Conservation (phyloP, 37 sponge, comb jelly and placozoan genomes). For the Agelas oroides region DNA sequence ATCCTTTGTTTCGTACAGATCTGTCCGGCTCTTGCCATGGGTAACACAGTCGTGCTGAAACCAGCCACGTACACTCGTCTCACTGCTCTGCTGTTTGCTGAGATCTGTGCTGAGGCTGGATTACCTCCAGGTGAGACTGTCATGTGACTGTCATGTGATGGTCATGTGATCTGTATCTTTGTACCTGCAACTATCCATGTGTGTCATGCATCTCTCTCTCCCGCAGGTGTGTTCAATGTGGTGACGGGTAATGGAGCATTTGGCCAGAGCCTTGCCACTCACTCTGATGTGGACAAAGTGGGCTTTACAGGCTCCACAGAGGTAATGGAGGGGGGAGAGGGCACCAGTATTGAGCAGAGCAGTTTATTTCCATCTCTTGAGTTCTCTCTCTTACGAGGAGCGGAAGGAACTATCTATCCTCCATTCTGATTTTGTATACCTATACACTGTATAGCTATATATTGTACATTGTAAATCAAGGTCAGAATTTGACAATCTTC, state of each 20-base stretch:
- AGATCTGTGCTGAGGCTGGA: conserved; percentile 98
- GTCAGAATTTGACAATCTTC: too few relatives aligned
- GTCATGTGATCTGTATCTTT: too few relatives aligned
- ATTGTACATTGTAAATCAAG: too few relatives aligned
- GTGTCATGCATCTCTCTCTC: background rate
- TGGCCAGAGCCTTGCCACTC: conserved; percentile 84
- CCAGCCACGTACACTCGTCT: conserved; percentile 95
- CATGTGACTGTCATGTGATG: background rate
- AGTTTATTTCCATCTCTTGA: too few relatives aligned
- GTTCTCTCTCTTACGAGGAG: too few relatives aligned
- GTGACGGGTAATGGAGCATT: conserved; percentile 92
- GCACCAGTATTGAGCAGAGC: too few relatives aligned
- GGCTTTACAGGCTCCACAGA: conserved; percentile 94
- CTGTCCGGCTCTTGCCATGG: conserved; percentile 98
- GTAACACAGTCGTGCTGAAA: conserved; percentile 95
- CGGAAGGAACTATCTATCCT: too few relatives aligned
- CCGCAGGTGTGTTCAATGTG: conserved; percentile 85
- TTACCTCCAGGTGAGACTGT: conserved; percentile 83
- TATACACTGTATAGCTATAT: too few relatives aligned
- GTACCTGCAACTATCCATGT: too few relatives aligned
- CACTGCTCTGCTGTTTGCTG: conserved; percentile 95
- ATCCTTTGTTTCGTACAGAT: conserved; percentile 71
- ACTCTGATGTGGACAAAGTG: conserved; percentile 91
- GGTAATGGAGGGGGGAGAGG: conserved; percentile 46
- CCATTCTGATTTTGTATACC: too few relatives aligned